Percentiles rank a stretch among this genome's conserved stretches.
Evolutionary conservation across 1,140 invertebrate species (phyloP).

Genomic region (Cydia pomonella): DNA sequence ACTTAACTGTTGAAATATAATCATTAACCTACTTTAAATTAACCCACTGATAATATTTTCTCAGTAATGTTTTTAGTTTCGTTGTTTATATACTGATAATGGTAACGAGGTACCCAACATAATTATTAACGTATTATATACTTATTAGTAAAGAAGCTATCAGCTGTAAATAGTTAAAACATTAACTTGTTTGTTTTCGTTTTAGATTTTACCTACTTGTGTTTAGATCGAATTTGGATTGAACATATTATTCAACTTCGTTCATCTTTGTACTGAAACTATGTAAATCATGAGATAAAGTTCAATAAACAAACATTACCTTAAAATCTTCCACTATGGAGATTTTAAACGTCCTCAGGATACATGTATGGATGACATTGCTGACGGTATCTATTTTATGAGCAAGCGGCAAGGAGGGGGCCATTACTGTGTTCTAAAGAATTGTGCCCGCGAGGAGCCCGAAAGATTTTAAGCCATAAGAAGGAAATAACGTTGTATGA

Average conservation of each 20-base stretch:
- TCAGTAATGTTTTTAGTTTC: constrained; percentile 11
- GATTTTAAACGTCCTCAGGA: neutral
- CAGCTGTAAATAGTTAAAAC: no score
- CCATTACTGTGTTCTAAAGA: no score
- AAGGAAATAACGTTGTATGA: no score
- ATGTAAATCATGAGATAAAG: neutral
- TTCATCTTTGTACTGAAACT: no score
- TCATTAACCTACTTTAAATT: neutral
- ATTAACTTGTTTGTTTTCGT: no score
- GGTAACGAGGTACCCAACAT: neutral
- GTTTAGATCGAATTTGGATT: neutral
- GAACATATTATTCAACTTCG: neutral
- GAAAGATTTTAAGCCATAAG: no score
- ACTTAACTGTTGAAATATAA: neutral
- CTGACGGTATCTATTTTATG: no score
- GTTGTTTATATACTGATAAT: neutral
- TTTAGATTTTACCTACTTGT: no score
- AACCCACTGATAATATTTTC: neutral
- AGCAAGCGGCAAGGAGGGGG: no score
- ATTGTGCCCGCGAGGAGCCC: no score
- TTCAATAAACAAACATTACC: neutral
- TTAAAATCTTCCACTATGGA: neutral
- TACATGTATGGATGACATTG: no score
- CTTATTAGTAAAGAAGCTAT: neutral
- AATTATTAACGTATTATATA: neutral